These are phyloP conservation scores for Drosophila ogumai DNA, from an alignment of 1,140 invertebrate species.

Conservation along the genomic window DNA sequence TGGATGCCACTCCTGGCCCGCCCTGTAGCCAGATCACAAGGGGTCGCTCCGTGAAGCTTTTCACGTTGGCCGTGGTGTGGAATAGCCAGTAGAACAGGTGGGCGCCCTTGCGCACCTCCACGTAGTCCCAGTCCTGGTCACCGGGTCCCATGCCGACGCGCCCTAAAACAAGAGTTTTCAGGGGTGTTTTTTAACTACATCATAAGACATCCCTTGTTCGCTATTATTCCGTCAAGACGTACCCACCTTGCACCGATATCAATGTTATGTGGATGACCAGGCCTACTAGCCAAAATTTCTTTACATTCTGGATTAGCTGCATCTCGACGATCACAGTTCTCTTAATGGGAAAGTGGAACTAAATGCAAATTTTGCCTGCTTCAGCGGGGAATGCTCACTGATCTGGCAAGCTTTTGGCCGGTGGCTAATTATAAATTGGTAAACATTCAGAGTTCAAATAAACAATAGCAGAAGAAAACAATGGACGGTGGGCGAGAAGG, in stretches of 20 bases:
- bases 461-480: slow-evolving; percentile 8
- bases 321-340: slow-evolving; percentile 37
- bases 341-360: background rate
- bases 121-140: slow-evolving; percentile 89
- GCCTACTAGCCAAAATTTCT: background rate
- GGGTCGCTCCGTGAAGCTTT: slow-evolving; percentile 87
- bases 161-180: slow-evolving; percentile 11
- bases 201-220: too few relatives aligned
- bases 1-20: slow-evolving; percentile 91
- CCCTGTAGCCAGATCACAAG: slow-evolving; percentile 93
- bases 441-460: slow-evolving; percentile 49
- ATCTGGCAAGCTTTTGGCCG: slow-evolving; percentile 36
- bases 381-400: slow-evolving; percentile 52
- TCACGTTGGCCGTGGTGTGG: slow-evolving; percentile 88
- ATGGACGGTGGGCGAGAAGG: background rate
- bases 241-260: slow-evolving; percentile 49
- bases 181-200: too few relatives aligned
- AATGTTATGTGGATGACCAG: slow-evolving; percentile 39
- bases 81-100: slow-evolving; percentile 95
- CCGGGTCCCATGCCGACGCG: slow-evolving; percentile 86
- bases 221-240: background rate
- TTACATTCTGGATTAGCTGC: slow-evolving; percentile 15
- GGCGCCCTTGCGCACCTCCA: slow-evolving; percentile 89
- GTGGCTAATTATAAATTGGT: slow-evolving; percentile 65
- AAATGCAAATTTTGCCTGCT: slow-evolving; percentile 17